Conservation (phyloP, 2,797 vertebrate species). For the Psittacula echo region DNA sequence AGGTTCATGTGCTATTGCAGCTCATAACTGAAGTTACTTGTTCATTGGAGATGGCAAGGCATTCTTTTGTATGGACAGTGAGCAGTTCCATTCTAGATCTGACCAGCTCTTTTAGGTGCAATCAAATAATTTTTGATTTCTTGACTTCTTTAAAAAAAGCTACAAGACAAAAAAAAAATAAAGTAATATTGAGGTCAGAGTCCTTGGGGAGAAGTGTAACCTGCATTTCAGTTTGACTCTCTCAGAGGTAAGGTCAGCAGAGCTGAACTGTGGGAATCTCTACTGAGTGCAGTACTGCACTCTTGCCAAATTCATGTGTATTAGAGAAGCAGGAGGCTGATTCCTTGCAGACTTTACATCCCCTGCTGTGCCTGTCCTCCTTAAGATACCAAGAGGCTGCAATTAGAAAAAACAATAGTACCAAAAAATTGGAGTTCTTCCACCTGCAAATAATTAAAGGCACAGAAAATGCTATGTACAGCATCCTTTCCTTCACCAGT, state of each 20-base stretch:
- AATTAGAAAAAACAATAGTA: neutral
- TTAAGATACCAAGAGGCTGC: neutral
- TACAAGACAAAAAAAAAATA: neutral
- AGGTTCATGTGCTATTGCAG: conserved; percentile 40
- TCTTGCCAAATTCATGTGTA: neutral
- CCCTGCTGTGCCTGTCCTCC: neutral
- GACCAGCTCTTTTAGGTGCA: neutral
- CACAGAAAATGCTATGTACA: neutral
- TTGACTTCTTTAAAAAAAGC: neutral
- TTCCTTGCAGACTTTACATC: neutral
- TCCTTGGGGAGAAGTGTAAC: neutral
- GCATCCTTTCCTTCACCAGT: neutral
- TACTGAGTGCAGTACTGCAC: neutral
- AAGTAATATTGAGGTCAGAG: neutral
- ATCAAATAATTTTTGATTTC: neutral
- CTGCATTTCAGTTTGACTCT: neutral
- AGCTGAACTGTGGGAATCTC: neutral
- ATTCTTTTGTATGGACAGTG: neutral
- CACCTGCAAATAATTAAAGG: conserved; percentile 15
- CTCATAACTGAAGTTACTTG: neutral
- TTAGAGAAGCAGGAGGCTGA: neutral
- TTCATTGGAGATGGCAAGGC: neutral
- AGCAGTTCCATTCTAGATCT: neutral
- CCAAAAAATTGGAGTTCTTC: neutral
- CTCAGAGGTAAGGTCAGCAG: neutral